Evolutionary conservation across 2,797 vertebrate genomes (phyloP).

Genomic region (Diglossa cyanea): DNA sequence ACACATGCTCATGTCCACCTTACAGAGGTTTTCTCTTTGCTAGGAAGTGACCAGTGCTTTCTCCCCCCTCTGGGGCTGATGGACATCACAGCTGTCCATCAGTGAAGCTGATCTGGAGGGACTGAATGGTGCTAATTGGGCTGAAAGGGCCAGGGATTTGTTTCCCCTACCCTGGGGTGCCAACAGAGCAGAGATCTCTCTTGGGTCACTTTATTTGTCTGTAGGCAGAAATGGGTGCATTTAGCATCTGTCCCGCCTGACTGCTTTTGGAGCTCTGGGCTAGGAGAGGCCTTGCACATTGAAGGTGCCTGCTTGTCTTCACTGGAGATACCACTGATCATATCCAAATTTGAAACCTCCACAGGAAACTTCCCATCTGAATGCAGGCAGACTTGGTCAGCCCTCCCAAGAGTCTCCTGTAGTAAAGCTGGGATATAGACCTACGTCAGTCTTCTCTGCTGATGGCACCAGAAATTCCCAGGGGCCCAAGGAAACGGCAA

Average conservation of each 20-base stretch:
- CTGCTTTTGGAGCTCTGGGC: background rate
- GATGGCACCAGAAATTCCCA: background rate
- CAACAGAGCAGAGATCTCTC: background rate
- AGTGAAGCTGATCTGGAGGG: background rate
- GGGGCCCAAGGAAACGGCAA: background rate
- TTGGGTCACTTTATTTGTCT: background rate
- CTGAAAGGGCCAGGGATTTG: background rate
- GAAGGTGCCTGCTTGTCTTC: background rate
- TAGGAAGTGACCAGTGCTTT: background rate
- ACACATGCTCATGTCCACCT: rapidly evolving
- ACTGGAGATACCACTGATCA: background rate
- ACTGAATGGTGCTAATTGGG: background rate
- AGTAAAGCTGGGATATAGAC: background rate
- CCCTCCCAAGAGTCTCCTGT: background rate
- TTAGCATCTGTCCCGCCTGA: background rate
- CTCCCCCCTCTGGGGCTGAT: rapidly evolving
- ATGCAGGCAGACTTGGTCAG: background rate
- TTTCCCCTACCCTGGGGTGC: background rate
- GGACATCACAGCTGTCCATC: background rate
- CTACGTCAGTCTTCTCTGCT: background rate
- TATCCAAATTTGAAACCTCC: background rate
- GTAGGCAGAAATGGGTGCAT: background rate
- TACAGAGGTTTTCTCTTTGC: background rate
- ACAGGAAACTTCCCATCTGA: background rate
- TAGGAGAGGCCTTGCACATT: background rate